Evolutionary conservation across 64 coral and sea anemone species (phyloP), one percentile per base, ranked within the genome.

Genomic region (Anthopleura sola): DNA sequence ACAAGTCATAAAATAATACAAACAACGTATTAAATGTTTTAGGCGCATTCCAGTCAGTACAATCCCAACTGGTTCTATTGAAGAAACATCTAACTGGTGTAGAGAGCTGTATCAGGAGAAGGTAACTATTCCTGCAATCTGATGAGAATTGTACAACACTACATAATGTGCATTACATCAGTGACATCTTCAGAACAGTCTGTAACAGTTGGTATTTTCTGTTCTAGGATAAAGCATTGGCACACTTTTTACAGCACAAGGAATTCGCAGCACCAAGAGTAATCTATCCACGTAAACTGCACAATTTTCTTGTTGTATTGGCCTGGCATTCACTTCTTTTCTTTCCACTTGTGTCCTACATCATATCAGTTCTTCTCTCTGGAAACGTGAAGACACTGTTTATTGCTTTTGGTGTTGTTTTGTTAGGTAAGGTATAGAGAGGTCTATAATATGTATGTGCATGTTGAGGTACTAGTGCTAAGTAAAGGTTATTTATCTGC

Each of bases 181-280:
- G n/a, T n/a, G n/a, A 6, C 40, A 44, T 2, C 4, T 44, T 44
- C 4, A 44, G 4, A 6, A 29, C 24, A 71, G 21, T 34, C 16
- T n/a, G 68, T 34, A 71, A 34, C 33, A 34, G 33, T 29, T 29
- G 20, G 12, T 71, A 20, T 28, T 34, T 71, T 71, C 17, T 71
- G 68, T 29, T 71, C 8, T 44, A 99, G 97, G 97, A 99, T 55
- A 37, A 95, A 85, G 74, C 55, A 37, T 90, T 99, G 97, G 86
- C 68, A 11, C 89, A 92, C 79, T 99, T 94, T 82, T 6, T 95
- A 46, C 85, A 90, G 64, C 86, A 99, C 56, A 90, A 93, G 46
- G 54, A 48, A 75, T 99, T 94, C 75, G 84, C 92, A 40, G 90
- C 81, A 57, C 83, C 94, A 17, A 85, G 64, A 75, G 56, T 89